These are phyloP conservation scores for Biston betularia DNA, from an alignment of 2,888 invertebrate species.

Conservation along the genomic window DNA sequence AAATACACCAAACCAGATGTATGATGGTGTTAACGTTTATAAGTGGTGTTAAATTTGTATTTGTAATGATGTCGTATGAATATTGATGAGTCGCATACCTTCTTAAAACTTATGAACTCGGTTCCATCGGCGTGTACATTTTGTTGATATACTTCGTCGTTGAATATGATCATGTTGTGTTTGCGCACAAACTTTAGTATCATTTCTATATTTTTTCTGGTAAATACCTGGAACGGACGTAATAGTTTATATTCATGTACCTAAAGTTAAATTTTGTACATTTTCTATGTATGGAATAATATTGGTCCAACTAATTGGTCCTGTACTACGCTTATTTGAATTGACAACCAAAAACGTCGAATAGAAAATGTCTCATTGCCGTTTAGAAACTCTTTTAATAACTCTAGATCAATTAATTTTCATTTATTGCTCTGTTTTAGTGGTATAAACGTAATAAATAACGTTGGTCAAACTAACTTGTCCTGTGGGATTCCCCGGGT, in stretches of 20 bases:
- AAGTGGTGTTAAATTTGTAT: no score
- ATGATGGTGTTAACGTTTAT: no score
- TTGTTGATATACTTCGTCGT: constrained; percentile 98
- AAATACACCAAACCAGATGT: neutral
- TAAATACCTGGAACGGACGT: constrained; percentile 88
- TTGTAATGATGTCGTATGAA: no score
- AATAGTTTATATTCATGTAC: no score
- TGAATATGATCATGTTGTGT: constrained; percentile 93
- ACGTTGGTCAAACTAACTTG: constrained; percentile 75
- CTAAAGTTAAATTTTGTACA: no score
- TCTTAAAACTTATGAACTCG: constrained; percentile 97
- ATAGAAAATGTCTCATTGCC: no score
- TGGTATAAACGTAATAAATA: neutral
- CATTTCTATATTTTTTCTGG: constrained; percentile 94
- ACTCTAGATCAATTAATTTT: no score
- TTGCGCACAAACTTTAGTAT: constrained; percentile 97
- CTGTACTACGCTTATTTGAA: no score
- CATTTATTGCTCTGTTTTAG: no score
- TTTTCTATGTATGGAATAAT: no score
- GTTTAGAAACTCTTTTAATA: no score
- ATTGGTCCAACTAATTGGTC: neutral
- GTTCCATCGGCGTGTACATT: constrained; percentile 96
- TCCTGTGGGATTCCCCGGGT: constrained; percentile 99
- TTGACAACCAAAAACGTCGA: no score
- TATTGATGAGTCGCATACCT: constrained; percentile 72